Conservation (phyloP, 2,113 vertebrate species). For the Corythaixoides concolor region DNA sequence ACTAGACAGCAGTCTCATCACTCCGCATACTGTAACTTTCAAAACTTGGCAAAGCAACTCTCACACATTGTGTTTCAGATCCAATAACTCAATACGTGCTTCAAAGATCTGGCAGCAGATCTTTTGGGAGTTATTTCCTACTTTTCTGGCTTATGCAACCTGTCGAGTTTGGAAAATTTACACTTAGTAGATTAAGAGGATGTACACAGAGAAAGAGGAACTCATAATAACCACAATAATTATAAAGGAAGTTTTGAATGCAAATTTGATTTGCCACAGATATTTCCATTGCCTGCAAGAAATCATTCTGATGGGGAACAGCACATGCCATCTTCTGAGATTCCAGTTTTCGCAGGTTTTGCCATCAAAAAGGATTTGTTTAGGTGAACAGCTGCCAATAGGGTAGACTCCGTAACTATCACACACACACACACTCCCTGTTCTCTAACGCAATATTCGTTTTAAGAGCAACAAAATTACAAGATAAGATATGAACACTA, state of each 20-base stretch:
- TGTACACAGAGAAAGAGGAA: not conserved
- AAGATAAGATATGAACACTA: not conserved
- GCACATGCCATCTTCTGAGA: not conserved
- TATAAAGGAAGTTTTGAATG: slow-evolving; percentile 38
- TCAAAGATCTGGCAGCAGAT: slow-evolving; percentile 13
- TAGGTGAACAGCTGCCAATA: not conserved
- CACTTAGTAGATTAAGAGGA: slow-evolving; percentile 22
- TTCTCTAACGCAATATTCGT: not conserved
- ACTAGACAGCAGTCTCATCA: slow-evolving; percentile 1
- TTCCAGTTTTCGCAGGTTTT: not conserved
- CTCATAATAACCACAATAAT: slow-evolving; percentile 24
- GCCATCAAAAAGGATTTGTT: not conserved
- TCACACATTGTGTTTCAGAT: not conserved
- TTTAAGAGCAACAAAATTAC: not conserved
- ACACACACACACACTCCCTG: not conserved
- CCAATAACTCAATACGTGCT: not conserved
- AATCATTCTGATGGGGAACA: not conserved
- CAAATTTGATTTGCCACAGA: slow-evolving; percentile 42
- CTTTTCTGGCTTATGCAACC: slow-evolving; percentile 29
- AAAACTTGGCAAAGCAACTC: slow-evolving; percentile 35
- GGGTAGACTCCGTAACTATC: not conserved
- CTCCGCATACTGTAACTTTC: slow-evolving; percentile 33
- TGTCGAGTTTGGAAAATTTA: slow-evolving; percentile 25
- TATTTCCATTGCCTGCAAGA: slow-evolving; percentile 26
- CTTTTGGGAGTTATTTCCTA: slow-evolving; percentile 44